Conservation (phyloP, 2,797 vertebrate species). For the Arrhamphus sclerolepis region DNA sequence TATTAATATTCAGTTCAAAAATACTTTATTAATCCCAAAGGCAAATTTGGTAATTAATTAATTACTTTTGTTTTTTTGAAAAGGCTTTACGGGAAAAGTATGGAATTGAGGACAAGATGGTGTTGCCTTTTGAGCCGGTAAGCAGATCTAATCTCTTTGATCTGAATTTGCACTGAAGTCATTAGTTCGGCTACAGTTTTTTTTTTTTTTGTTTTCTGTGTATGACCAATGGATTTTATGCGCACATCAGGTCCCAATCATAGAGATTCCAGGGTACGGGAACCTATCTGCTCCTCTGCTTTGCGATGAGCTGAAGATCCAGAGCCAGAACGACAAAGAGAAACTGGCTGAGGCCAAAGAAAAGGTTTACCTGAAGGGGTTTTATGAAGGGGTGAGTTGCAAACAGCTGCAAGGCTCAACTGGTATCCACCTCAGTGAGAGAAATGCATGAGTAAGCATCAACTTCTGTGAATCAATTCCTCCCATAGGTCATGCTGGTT, state of each 20-base stretch:
- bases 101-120: slow-evolving; percentile 96
- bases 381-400: slow-evolving; percentile 95
- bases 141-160: slow-evolving; percentile 49
- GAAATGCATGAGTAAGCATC: background rate
- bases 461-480: slow-evolving; percentile 17
- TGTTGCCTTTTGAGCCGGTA: slow-evolving; percentile 95
- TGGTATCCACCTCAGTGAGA: background rate
- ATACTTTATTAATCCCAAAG: no score
- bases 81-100: slow-evolving; percentile 94
- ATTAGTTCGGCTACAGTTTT: background rate
- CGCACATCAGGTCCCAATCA: slow-evolving; percentile 86
- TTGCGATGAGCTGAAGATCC: slow-evolving; percentile 95
- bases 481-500: slow-evolving; percentile 91
- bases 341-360: slow-evolving; percentile 96
- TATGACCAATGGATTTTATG: background rate
- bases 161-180: background rate
- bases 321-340: slow-evolving; percentile 97
- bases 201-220: background rate
- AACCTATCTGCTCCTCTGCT: slow-evolving; percentile 88
- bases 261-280: slow-evolving; percentile 94
- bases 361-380: slow-evolving; percentile 93
- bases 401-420: background rate
- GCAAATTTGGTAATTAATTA: slow-evolving; percentile 12
- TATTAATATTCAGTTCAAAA: no score
- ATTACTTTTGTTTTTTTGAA: slow-evolving; percentile 17